Conservation (phyloP, 2,888 invertebrate genomes). For the Trachelus tabidus region DNA sequence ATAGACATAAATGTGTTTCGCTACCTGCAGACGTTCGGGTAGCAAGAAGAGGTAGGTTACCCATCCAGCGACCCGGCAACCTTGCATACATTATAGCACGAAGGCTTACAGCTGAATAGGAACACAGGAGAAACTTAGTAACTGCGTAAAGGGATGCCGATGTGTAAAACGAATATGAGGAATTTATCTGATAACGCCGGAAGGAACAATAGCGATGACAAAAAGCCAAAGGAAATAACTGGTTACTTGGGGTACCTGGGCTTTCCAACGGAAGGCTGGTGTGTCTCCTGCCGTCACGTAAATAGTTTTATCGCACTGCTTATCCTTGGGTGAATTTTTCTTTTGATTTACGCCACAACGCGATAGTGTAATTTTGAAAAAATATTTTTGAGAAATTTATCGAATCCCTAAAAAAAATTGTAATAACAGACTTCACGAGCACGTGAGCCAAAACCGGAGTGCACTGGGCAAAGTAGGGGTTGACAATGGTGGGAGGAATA, state of each 20-base stretch:
- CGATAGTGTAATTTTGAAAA: too few species aligned
- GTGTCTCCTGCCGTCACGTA: not conserved
- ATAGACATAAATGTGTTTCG: not conserved
- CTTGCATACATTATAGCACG: not conserved
- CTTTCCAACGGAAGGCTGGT: too few species aligned
- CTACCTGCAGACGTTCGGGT: not conserved
- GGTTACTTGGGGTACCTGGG: not conserved
- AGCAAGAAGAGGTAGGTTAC: not conserved
- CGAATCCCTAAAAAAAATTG: not conserved
- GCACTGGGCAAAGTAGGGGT: not conserved
- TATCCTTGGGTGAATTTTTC: too few species aligned
- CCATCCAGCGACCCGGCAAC: not conserved
- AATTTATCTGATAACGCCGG: not conserved
- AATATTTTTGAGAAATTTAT: too few species aligned
- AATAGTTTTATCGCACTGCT: too few species aligned
- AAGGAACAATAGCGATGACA: not conserved
- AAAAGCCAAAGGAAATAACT: not conserved
- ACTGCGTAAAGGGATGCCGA: not conserved
- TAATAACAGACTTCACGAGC: not conserved
- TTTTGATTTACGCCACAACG: too few species aligned
- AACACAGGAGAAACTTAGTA: not conserved
- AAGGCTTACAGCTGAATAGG: not conserved
- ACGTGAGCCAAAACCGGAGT: not conserved
- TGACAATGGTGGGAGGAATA: not conserved
- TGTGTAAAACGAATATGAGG: not conserved